phyloP scores from a whole-genome alignment of 2,888 invertebrate species.

The Parasteatoda lunata region DNA sequence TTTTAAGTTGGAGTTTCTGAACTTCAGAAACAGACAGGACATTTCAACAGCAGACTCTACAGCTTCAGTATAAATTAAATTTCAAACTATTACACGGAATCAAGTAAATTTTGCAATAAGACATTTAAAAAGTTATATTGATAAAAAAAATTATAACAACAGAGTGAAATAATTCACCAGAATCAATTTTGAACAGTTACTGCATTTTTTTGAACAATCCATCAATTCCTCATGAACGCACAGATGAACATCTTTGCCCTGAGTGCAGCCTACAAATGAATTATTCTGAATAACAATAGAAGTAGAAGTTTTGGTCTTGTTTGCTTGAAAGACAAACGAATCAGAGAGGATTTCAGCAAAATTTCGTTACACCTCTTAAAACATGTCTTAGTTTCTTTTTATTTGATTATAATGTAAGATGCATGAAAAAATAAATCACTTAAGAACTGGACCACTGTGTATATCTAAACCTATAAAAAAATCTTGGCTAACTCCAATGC shows the following conservation, averaged over 20 bases:
- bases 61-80: too few species aligned
- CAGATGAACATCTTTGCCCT: slow-evolving; percentile 6
- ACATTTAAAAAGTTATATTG: too few species aligned
- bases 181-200: background rate
- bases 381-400: background rate
- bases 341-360: slow-evolving; percentile 4
- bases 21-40: too few species aligned
- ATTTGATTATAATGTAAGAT: slow-evolving; percentile 9
- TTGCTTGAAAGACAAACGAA: slow-evolving; percentile 24
- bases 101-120: too few species aligned
- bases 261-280: slow-evolving; percentile 4
- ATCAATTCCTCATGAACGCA: background rate
- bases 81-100: too few species aligned
- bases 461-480: slow-evolving; percentile 38
- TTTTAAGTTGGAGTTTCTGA: too few species aligned
- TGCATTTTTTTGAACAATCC: background rate
- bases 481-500: slow-evolving; percentile 1
- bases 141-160: too few species aligned
- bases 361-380: slow-evolving; percentile 4
- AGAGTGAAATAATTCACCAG: too few species aligned
- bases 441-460: slow-evolving; percentile 62
- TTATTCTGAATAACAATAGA: slow-evolving; percentile 16
- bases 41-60: too few species aligned
- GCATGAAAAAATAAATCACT: slow-evolving; percentile 60
- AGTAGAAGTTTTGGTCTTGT: slow-evolving; percentile 4